phyloP scores from a whole-genome alignment of 2,113 vertebrate species.

The Plestiodon gilberti region DNA sequence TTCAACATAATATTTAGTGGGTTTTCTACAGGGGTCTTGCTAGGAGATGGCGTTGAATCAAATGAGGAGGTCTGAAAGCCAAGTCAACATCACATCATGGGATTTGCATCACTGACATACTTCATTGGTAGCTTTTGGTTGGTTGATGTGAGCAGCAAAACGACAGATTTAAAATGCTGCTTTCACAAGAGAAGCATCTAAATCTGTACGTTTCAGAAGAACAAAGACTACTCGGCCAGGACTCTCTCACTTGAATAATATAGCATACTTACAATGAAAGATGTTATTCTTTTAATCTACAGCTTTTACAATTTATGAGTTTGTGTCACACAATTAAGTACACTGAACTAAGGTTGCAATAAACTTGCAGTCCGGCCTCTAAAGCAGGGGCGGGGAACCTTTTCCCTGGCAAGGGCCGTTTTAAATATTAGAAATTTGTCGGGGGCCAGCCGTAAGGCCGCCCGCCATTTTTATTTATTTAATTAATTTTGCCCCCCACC shows the following conservation, averaged over 20 bases:
- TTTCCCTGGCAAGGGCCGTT: too few relatives aligned
- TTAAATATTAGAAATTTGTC: too few relatives aligned
- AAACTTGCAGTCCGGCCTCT: neutral
- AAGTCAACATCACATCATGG: neutral
- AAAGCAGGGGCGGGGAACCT: too few relatives aligned
- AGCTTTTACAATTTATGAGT: neutral
- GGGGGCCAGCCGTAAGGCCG: too few relatives aligned
- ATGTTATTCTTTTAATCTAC: neutral
- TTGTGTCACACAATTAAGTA: neutral
- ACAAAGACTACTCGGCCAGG: neutral
- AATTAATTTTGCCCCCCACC: too few relatives aligned
- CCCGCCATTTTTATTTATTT: too few relatives aligned
- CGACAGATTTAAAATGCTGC: neutral
- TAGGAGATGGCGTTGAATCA: constrained; percentile 93
- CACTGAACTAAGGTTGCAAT: neutral
- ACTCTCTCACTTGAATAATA: neutral
- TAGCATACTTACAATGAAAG: neutral
- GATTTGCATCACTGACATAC: neutral
- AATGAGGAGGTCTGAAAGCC: constrained; percentile 88
- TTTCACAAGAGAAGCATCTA: too few relatives aligned
- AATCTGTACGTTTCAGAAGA: neutral
- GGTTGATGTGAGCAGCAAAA: neutral
- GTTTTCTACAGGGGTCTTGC: constrained; percentile 89
- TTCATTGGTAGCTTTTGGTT: neutral
- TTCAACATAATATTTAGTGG: constrained; percentile 88